Evolutionary conservation across 2,888 invertebrate species (phyloP).

Genomic region (Micoletzkya japonica): DNA sequence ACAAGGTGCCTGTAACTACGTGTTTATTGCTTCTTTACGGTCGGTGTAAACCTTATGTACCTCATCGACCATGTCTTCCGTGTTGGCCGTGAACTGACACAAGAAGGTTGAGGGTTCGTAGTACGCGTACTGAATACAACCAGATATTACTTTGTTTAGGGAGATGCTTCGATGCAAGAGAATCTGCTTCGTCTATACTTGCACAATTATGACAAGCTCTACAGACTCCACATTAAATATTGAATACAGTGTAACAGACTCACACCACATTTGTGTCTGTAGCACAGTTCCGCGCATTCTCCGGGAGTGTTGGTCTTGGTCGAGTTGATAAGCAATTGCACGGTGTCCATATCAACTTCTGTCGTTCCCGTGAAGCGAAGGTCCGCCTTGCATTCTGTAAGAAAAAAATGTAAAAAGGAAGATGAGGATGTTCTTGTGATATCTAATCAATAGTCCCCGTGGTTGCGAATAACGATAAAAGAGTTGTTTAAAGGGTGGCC

Average conservation of each 20-base stretch:
- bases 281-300: conserved; percentile 49
- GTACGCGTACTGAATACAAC: conserved; percentile 44
- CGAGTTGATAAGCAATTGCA: conserved; percentile 47
- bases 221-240: neutral
- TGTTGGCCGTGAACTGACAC: conserved; percentile 49
- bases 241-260: conserved; percentile 11
- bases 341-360: conserved; percentile 46
- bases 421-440: neutral
- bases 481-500: too few species aligned
- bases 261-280: conserved; percentile 45
- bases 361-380: conserved; percentile 37
- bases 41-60: neutral
- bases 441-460: neutral
- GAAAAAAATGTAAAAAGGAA: neutral
- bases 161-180: too few species aligned
- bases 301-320: conserved; percentile 36
- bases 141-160: neutral
- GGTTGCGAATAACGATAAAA: neutral
- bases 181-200: too few species aligned
- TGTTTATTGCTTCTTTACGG: neutral
- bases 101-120: conserved; percentile 36
- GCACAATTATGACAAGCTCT: too few species aligned
- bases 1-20: conserved; percentile 5
- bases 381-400: conserved; percentile 32
- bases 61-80: conserved; percentile 42